Conservation (phyloP, 1,140 invertebrate genomes). For the Drosophila nigromelanica region DNA sequence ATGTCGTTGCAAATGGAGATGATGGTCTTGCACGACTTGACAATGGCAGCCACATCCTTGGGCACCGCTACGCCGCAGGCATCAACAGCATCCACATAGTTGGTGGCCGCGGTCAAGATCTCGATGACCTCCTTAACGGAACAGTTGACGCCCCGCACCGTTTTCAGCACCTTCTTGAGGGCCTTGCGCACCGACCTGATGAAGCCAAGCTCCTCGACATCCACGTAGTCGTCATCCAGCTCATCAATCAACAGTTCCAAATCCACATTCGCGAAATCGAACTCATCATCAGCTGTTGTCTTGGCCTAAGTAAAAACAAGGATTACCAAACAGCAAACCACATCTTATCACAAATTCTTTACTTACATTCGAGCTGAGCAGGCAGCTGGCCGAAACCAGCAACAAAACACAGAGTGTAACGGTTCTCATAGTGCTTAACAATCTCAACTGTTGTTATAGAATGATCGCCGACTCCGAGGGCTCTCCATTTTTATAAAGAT, state of each 20-base stretch:
- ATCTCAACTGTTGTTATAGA: conserved; percentile 14
- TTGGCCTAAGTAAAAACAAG: conserved; percentile 30
- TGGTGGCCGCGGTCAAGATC: conserved; percentile 32
- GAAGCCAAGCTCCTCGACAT: conserved; percentile 35
- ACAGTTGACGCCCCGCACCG: conserved; percentile 58
- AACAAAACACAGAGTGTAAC: conserved; percentile 55
- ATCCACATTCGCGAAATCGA: conserved; percentile 9
- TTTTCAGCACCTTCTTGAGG: conserved; percentile 27
- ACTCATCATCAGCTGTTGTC: not conserved
- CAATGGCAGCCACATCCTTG: conserved; percentile 47
- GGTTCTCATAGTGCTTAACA: conserved; percentile 52
- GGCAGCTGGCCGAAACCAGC: conserved; percentile 48
- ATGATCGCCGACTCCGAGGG: conserved; percentile 21
- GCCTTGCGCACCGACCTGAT: conserved; percentile 9
- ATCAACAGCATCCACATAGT: conserved; percentile 39
- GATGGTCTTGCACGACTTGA: conserved; percentile 43
- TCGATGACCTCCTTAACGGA: conserved; percentile 43
- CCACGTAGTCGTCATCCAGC: conserved; percentile 50
- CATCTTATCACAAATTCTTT: not conserved
- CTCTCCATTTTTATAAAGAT: conserved; percentile 50
- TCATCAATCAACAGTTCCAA: conserved; percentile 1
- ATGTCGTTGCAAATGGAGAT: conserved; percentile 34
- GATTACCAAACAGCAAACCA: not conserved
- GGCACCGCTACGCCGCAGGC: conserved; percentile 43
- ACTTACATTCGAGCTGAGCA: conserved; percentile 55